Percentiles rank a stretch among this genome's conserved stretches.
These are phyloP conservation scores for Lepidostoma basale DNA, from an alignment of 1,140 invertebrate genomes.

Conservation along the genomic window DNA sequence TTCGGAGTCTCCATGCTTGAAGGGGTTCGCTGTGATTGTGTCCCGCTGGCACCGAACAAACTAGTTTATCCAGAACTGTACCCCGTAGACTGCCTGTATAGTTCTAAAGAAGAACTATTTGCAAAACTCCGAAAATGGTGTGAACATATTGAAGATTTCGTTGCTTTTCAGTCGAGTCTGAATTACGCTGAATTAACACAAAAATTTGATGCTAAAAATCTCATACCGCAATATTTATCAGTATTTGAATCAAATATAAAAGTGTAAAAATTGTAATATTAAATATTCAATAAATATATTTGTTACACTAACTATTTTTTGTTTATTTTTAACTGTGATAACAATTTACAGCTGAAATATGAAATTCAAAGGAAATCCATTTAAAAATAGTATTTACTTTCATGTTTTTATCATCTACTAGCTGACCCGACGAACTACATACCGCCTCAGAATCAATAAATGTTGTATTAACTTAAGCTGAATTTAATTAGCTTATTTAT, in stretches of 20 bases:
- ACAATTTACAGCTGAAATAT: no score
- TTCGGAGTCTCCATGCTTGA: conserved; percentile 79
- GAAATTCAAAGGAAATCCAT: no score
- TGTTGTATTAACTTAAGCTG: no score
- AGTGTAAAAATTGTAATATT: no score
- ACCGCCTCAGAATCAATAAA: no score
- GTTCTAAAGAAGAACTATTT: conserved; percentile 61
- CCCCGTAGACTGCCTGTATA: conserved; percentile 67
- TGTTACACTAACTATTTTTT: no score
- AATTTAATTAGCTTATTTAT: no score
- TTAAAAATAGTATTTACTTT: no score
- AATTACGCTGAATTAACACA: neutral
- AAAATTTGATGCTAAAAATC: neutral
- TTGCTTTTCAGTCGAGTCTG: neutral
- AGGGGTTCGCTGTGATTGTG: conserved; percentile 70
- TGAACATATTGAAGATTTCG: conserved; percentile 47
- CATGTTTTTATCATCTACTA: no score
- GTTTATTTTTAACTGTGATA: no score
- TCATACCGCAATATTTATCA: neutral
- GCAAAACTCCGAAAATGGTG: conserved; percentile 62
- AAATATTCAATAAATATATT: no score
- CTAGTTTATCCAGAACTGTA: conserved; percentile 80
- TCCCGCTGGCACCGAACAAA: conserved; percentile 71
- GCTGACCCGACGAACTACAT: no score
- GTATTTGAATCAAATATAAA: neutral